Evolutionary conservation across 2,797 vertebrate genomes (phyloP), one percentile per base, ranked within the genome.

Genomic region (Eidolon dupreanum): DNA sequence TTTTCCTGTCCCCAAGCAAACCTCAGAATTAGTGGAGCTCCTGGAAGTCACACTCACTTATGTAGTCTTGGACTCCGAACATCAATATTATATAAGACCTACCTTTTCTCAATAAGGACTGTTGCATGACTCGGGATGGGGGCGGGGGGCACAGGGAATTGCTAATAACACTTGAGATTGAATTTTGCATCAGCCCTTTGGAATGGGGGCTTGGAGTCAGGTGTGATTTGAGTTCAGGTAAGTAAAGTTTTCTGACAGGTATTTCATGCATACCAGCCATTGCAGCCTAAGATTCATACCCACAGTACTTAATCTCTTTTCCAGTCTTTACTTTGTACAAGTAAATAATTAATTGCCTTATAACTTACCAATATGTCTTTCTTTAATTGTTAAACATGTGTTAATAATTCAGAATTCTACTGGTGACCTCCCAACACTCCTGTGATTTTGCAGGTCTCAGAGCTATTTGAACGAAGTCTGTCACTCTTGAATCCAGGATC

Each of bases 351-450:
- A 98, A 99, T 99, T 97, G 61, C 97, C 99, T 98, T 98, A 99
- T 99, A 99, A 98, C 99, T 98, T 99, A 99, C 99, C 99, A 99
- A 99, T 99, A 99, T 97, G 97, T 99, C 98, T 99, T 99, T 99
- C 99, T 99, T 99, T 99, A 99, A 99, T 99, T 99, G 98, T 99
- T 99, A 99, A 99, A 99, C 98, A 98, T 96, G 98, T 98, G 97
- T 99, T 99, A 99, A 99, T 99, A 99, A 99, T 99, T 99, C 98
- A 99, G 98, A 99, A 99, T 99, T 99, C 98, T 98, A 97, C 98
- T 97, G 66, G 97, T 99, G 98, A 99, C 98, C 98, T 98, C 96
- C 96, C 96, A 97, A 98, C 98, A 98, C 98, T 98, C 96, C 94
- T 98, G 98, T 98, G 98, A 99, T 98, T 98, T 98, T 98, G 97